A percentile compares a stretch with the other conserved stretches of the same genome.
These are phyloP conservation scores for Spongilla lacustris DNA, from an alignment of 37 sponge, comb jelly and placozoan genomes.

Conservation along the genomic window DNA sequence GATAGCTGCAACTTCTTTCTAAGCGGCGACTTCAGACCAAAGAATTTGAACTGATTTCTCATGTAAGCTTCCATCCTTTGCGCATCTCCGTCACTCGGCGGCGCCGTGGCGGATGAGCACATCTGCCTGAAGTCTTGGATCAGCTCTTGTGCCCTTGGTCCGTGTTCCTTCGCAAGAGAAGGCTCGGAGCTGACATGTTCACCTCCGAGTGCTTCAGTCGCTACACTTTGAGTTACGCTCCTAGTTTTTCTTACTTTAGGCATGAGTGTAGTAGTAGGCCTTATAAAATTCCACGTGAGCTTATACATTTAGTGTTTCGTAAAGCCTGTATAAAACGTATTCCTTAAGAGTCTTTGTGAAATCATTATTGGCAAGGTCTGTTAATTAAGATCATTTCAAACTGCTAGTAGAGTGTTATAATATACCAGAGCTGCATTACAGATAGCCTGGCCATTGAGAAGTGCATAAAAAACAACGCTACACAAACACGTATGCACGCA, in stretches of 20 bases:
- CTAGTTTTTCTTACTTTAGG: not conserved
- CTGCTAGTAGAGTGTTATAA: too few relatives aligned
- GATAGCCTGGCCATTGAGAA: not conserved
- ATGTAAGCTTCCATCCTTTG: conserved; percentile 57
- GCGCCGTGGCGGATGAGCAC: not conserved
- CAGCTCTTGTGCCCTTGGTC: not conserved
- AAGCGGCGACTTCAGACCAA: conserved; percentile 54
- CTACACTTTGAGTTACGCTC: not conserved
- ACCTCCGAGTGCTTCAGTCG: not conserved
- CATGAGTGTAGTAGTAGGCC: not conserved
- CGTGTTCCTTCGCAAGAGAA: not conserved
- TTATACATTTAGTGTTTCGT: not conserved
- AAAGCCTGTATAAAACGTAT: too few relatives aligned
- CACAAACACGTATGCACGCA: not conserved
- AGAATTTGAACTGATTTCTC: conserved; percentile 70
- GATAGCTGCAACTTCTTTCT: conserved; percentile 31
- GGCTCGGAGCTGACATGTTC: not conserved
- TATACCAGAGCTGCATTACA: not conserved
- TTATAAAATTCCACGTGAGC: not conserved
- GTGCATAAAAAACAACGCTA: not conserved
- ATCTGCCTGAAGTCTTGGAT: not conserved
- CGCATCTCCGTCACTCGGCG: not conserved
- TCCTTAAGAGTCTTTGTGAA: too few relatives aligned
- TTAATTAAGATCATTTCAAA: too few relatives aligned
- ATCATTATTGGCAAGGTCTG: too few relatives aligned